Evolutionary conservation across 2,797 vertebrate genomes (phyloP).

Genomic region (Sebastes wilsoni): DNA sequence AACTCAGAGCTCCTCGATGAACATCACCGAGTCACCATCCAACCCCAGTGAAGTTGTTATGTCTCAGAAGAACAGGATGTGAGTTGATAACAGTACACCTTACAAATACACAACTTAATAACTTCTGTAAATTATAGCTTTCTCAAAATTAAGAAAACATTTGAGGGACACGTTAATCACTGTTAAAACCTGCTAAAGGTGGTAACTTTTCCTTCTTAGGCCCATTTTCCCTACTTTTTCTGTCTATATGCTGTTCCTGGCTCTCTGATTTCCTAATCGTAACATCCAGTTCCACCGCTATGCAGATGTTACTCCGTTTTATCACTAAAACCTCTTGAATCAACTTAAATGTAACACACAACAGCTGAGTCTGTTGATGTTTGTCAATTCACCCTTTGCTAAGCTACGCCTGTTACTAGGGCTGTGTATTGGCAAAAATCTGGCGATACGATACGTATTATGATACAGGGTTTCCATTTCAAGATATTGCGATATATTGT

Average conservation of each 20-base stretch:
- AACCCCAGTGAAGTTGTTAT: fast-evolving
- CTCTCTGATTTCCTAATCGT: not conserved
- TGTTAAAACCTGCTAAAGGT: no score
- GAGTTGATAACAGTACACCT: slow-evolving; percentile 9
- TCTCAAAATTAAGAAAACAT: no score
- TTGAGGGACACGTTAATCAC: no score
- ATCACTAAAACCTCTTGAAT: not conserved
- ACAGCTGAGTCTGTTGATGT: not conserved
- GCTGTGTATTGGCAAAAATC: no score
- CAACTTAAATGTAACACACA: not conserved
- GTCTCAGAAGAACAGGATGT: slow-evolving; percentile 21
- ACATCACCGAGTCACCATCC: fast-evolving
- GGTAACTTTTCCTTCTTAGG: no score
- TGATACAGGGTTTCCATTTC: no score
- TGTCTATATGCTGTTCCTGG: no score
- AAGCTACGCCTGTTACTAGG: not conserved
- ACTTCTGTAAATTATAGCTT: not conserved
- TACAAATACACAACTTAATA: not conserved
- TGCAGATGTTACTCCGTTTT: not conserved
- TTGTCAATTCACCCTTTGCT: not conserved
- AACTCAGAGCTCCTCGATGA: slow-evolving; percentile 4
- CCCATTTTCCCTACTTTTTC: no score
- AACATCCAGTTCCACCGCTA: not conserved
- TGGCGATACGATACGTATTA: no score
- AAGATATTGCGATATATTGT: no score